Conservation (phyloP, 2,888 invertebrate species). For the Scelioninae gen. 2 region DNA sequence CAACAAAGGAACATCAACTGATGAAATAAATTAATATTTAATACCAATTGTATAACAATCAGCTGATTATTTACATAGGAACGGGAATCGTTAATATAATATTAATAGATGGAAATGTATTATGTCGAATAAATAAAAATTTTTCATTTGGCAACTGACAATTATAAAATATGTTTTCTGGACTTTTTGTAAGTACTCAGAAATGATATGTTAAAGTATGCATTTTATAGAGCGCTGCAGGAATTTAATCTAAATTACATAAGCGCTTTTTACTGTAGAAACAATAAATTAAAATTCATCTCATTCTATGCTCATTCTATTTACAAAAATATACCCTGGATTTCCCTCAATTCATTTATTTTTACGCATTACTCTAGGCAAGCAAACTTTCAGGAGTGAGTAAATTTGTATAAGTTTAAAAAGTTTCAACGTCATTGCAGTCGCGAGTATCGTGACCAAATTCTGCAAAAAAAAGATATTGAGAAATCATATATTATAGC, state of each 20-base stretch:
- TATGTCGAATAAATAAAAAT: slow-evolving; percentile 17
- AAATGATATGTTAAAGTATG: slow-evolving; percentile 42
- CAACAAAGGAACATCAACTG: slow-evolving; percentile 19
- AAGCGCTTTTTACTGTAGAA: slow-evolving; percentile 40
- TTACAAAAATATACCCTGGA: slow-evolving; percentile 66
- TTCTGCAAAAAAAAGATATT: slow-evolving; percentile 77
- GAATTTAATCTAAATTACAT: slow-evolving; percentile 39
- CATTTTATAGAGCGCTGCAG: slow-evolving; percentile 21
- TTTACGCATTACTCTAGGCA: slow-evolving; percentile 48
- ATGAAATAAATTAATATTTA: slow-evolving; percentile 15
- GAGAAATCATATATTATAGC: background rate
- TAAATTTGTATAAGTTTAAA: slow-evolving; percentile 75
- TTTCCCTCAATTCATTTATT: slow-evolving; percentile 55
- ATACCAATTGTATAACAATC: slow-evolving; percentile 18
- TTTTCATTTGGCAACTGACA: slow-evolving; percentile 46
- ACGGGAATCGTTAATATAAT: slow-evolving; percentile 9
- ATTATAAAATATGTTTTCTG: slow-evolving; percentile 40
- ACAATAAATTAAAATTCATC: slow-evolving; percentile 33
- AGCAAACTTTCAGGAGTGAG: slow-evolving; percentile 45
- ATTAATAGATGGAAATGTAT: slow-evolving; percentile 35
- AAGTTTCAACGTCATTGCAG: slow-evolving; percentile 91
- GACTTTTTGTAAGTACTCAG: slow-evolving; percentile 45
- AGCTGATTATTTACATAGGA: slow-evolving; percentile 40
- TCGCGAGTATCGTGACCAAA: slow-evolving; percentile 92
- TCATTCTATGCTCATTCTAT: slow-evolving; percentile 31